Evolutionary conservation across 1,140 invertebrate species (phyloP).

Genomic region (Brachionus manjavacas): DNA sequence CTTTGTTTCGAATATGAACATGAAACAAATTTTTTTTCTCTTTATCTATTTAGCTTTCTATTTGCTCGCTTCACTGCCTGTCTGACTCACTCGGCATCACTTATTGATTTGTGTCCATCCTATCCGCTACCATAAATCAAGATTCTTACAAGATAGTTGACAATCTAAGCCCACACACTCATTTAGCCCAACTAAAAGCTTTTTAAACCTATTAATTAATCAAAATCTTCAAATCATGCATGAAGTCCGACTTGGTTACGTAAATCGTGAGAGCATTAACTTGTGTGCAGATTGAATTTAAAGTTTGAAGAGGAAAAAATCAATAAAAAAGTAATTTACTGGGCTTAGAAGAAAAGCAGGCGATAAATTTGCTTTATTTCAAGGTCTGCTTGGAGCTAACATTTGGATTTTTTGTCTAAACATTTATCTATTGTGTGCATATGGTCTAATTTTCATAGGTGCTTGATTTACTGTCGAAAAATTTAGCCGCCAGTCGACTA

Average conservation of each 20-base stretch:
- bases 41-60: not conserved
- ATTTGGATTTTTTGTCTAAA: not conserved
- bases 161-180: not conserved
- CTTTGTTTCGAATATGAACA: not conserved
- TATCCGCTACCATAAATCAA: not conserved
- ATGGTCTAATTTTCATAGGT: not conserved
- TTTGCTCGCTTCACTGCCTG: not conserved
- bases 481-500: not conserved
- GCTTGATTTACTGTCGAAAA: not conserved
- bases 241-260: not conserved
- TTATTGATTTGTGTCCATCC: not conserved
- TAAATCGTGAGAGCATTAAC: not conserved
- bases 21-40: not conserved
- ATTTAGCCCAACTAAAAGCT: not conserved
- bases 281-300: not conserved
- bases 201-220: not conserved
- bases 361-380: not conserved
- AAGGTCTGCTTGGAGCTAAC: not conserved
- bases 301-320: not conserved
- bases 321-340: slow-evolving; percentile 1
- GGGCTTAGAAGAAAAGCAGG: not conserved
- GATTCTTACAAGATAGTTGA: not conserved
- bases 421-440: not conserved
- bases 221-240: not conserved
- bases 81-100: not conserved